These are phyloP conservation scores for Coelopa frigida DNA, from an alignment of 1,140 invertebrate species.

Conservation along the genomic window DNA sequence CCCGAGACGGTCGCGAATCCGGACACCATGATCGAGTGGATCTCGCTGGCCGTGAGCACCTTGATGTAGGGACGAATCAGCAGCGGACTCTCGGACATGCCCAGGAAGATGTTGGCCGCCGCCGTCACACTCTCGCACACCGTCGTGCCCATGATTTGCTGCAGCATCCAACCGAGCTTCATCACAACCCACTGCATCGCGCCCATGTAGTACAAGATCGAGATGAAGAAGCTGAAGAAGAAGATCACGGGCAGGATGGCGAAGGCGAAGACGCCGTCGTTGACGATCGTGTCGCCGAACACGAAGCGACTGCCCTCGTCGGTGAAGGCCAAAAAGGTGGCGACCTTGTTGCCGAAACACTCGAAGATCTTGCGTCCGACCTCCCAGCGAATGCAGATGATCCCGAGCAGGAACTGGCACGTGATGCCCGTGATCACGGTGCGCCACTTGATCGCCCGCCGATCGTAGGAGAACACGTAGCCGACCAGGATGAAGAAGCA, in stretches of 20 bases:
- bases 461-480: slow-evolving; percentile 55
- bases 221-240: slow-evolving; percentile 83
- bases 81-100: slow-evolving; percentile 83
- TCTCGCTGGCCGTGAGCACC: slow-evolving; percentile 76
- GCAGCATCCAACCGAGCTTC: slow-evolving; percentile 72
- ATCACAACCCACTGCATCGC: slow-evolving; percentile 79
- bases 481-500: slow-evolving; percentile 49
- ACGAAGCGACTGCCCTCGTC: slow-evolving; percentile 75
- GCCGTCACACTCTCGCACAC: slow-evolving; percentile 86
- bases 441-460: slow-evolving; percentile 62
- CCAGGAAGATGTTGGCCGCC: slow-evolving; percentile 85
- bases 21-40: slow-evolving; percentile 87
- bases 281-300: slow-evolving; percentile 66
- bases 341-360: slow-evolving; percentile 73
- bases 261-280: slow-evolving; percentile 67
- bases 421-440: slow-evolving; percentile 71
- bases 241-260: slow-evolving; percentile 78
- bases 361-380: slow-evolving; percentile 68
- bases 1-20: slow-evolving; percentile 94
- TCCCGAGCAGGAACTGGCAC: slow-evolving; percentile 79
- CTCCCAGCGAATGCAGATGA: slow-evolving; percentile 79
- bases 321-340: slow-evolving; percentile 72
- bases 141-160: slow-evolving; percentile 71
- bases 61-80: slow-evolving; percentile 79
- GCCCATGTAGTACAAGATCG: slow-evolving; percentile 81